phyloP scores from a whole-genome alignment of 2,888 invertebrate species.

The Dugesia japonica region DNA sequence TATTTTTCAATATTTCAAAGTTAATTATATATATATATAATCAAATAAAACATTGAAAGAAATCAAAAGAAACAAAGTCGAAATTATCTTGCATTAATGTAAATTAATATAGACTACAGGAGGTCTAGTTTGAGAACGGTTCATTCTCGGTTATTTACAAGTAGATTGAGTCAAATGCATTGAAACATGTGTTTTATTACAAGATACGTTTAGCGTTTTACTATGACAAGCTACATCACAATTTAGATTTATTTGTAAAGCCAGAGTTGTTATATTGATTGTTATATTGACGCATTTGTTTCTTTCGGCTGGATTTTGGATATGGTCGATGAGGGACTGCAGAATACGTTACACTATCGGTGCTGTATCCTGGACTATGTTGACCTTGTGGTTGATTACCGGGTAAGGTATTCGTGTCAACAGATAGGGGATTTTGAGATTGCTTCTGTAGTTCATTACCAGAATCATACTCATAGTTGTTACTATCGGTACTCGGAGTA shows the following conservation, averaged over 20 bases:
- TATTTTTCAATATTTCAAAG: too few species aligned
- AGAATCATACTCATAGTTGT: neutral
- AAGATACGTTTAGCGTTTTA: neutral
- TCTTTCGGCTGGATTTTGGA: slow-evolving; percentile 16
- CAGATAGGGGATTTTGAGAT: neutral
- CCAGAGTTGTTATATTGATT: neutral
- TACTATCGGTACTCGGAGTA: neutral
- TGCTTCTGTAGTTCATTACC: slow-evolving; percentile 1
- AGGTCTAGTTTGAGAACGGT: neutral
- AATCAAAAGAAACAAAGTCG: too few species aligned
- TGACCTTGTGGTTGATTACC: neutral
- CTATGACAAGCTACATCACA: neutral
- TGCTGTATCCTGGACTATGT: slow-evolving; percentile 24
- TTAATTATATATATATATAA: too few species aligned
- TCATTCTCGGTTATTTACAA: neutral
- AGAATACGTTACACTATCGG: slow-evolving; percentile 12
- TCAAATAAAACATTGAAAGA: too few species aligned
- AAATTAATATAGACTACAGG: neutral
- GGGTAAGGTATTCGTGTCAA: neutral
- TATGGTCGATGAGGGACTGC: slow-evolving; percentile 16
- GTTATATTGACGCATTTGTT: slow-evolving; percentile 21
- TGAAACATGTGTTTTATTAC: neutral
- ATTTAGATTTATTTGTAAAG: neutral
- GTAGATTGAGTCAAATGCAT: neutral
- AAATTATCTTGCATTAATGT: neutral